A percentile compares a stretch with the other conserved stretches of the same genome.
Evolutionary conservation across 1,140 invertebrate genomes (phyloP).

Genomic region (Ptiloglossa arizonensis): DNA sequence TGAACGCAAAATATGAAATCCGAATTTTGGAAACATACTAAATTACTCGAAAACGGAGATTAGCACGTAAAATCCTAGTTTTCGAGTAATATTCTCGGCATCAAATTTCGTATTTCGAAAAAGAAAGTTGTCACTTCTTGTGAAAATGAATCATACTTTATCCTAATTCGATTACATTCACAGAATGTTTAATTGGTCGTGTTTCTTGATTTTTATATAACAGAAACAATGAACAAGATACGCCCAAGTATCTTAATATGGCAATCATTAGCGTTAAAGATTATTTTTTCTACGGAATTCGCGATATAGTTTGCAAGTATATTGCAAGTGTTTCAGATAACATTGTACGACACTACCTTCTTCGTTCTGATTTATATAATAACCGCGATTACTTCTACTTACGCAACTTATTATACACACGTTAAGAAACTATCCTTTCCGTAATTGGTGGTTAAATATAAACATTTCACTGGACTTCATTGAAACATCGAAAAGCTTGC

Average conservation of each 20-base stretch:
- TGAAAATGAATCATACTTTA: neutral
- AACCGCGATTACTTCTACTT: neutral
- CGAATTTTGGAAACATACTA: neutral
- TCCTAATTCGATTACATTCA: constrained; percentile 13
- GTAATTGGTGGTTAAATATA: neutral
- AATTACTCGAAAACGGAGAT: too few species aligned
- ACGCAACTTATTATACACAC: constrained; percentile 3
- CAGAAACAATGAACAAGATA: neutral
- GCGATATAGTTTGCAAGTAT: neutral
- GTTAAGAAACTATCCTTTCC: constrained; percentile 1
- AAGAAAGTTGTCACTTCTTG: neutral
- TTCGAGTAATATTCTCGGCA: neutral
- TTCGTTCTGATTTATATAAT: neutral
- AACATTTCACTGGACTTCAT: neutral
- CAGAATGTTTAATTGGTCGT: neutral
- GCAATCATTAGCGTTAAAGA: neutral
- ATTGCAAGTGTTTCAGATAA: neutral
- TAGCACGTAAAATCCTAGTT: neutral
- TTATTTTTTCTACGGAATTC: neutral
- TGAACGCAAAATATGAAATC: neutral
- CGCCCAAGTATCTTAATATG: neutral
- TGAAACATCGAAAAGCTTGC: neutral
- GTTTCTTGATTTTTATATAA: neutral
- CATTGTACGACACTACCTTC: neutral
- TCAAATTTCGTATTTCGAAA: neutral